Evolutionary conservation across 2,888 invertebrate species (phyloP), one percentile per base, ranked within the genome.

Genomic region (Lottia gigantea): DNA sequence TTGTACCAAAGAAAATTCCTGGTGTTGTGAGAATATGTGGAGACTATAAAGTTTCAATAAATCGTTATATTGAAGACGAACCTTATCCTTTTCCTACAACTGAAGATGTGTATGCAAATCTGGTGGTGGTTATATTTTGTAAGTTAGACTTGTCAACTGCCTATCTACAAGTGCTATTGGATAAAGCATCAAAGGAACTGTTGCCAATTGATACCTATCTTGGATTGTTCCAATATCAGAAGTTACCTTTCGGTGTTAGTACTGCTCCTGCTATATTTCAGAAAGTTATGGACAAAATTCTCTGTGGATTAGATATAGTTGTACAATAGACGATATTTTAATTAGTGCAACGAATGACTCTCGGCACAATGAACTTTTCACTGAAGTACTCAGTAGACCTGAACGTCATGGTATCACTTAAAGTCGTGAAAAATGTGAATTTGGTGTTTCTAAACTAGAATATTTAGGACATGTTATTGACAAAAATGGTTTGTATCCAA

Each of bases 381-480:
- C 49, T 7, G 49, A 49, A 3, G 49, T 49, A 19, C 19, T 49
- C 16, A 49, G 49, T 49, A 49, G 49, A 49, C 49, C 15, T 49
- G 49, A 49, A 19, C 49, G 49, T n/a, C 49, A 49, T n/a, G 49
- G 49, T n/a, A 49, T 49, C 15, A 49, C 49, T 31, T 31, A 4
- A 31, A 31, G 31, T 31, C 47, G 47, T n/a, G 47, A 47, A 6
- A 47, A 47, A 47, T 47, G 47, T 47, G 47, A 47, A 15, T 16
- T 47, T 47, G 47, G 47, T 47, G 47, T 47, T 47, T 47, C 47
- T 47, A 47, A 47, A 14, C 11, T 71, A 3, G 71, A 67, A 49
- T 76, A 67, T 66, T 71, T 70, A 62, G 74, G 74, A 19, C 73
- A 74, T 66, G 66, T 62, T 14, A 78, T 76, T 63, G 74, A 76